Conservation (phyloP, 2,113 vertebrate genomes). For the Melanerpes formicivorus region DNA sequence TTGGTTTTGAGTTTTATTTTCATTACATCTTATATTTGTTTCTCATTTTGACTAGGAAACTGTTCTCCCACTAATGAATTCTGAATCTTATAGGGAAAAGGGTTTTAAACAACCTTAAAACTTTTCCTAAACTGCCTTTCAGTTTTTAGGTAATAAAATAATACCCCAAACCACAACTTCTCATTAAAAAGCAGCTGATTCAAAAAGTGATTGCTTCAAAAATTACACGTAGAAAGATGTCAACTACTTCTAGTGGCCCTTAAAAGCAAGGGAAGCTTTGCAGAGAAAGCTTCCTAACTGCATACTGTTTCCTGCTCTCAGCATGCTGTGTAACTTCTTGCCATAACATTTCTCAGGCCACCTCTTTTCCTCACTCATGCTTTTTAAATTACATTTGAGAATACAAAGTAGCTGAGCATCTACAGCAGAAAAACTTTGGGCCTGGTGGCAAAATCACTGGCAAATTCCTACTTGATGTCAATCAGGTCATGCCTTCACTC, state of each 20-base stretch:
- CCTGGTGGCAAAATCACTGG: background rate
- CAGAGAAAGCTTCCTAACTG: background rate
- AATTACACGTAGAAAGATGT: background rate
- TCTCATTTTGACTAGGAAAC: background rate
- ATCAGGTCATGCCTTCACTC: background rate
- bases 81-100: background rate
- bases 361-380: background rate
- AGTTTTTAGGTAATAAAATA: background rate
- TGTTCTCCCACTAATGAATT: background rate
- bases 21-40: background rate
- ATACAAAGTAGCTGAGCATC: background rate
- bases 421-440: background rate
- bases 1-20: background rate
- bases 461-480: background rate
- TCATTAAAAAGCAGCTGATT: background rate
- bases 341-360: background rate
- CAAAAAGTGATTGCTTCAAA: background rate
- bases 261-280: background rate
- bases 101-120: background rate
- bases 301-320: background rate
- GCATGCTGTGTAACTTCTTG: background rate
- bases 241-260: background rate
- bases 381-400: background rate
- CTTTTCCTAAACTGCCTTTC: background rate
- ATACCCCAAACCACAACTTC: background rate